phyloP scores from a whole-genome alignment of 2,113 vertebrate species.

The Nibea albiflora region DNA sequence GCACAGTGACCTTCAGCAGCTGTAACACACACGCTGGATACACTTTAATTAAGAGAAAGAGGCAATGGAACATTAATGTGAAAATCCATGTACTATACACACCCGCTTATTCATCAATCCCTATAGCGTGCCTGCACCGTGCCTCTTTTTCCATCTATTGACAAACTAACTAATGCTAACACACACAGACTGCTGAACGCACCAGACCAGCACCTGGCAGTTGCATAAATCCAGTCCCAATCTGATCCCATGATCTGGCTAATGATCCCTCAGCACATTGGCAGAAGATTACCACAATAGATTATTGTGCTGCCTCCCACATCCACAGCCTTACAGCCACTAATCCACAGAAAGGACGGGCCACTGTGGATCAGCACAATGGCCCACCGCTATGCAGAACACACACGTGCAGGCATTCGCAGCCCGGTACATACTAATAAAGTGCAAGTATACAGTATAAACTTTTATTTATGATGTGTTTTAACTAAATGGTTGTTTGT shows the following conservation, averaged over 20 bases:
- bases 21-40: not conserved
- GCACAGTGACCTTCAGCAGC: conserved; percentile 36
- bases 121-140: not conserved
- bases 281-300: conserved; percentile 76
- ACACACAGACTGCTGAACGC: conserved; percentile 20
- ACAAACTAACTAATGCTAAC: conserved; percentile 42
- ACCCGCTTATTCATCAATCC: not conserved
- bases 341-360: conserved; percentile 64
- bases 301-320: conserved; percentile 59
- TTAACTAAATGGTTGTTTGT: no score
- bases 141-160: conserved; percentile 60
- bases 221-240: conserved; percentile 63
- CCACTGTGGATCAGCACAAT: conserved; percentile 14
- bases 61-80: conserved; percentile 7
- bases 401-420: not conserved
- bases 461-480: no score
- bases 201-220: conserved; percentile 65
- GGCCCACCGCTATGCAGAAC: not conserved
- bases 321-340: conserved; percentile 30
- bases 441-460: no score
- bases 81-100: conserved; percentile 47
- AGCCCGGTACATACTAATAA: no score
- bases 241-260: conserved; percentile 72
- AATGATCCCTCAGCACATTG: conserved; percentile 72
- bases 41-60: not conserved